These are phyloP conservation scores for Candidula unifasciata DNA, from an alignment of 2,888 invertebrate species.

Conservation along the genomic window DNA sequence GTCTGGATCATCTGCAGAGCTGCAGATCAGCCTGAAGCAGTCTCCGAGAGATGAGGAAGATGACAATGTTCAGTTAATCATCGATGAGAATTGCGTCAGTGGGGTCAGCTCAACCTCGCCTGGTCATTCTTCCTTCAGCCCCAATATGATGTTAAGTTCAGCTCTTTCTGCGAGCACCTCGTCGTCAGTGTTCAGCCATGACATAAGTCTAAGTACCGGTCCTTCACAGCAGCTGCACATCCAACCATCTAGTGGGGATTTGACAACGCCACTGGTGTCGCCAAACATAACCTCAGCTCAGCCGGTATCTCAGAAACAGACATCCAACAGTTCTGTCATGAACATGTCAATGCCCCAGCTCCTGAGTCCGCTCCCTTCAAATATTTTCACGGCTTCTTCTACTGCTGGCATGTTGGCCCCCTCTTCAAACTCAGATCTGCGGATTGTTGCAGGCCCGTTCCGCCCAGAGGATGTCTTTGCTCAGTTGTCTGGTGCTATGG, in stretches of 20 bases:
- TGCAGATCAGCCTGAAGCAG: slow-evolving; percentile 48
- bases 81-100: slow-evolving; percentile 50
- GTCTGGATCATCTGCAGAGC: slow-evolving; percentile 46
- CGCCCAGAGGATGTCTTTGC: slow-evolving; percentile 48
- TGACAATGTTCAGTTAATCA: slow-evolving; percentile 51
- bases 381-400: slow-evolving; percentile 25
- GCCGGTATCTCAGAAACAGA: slow-evolving; percentile 24
- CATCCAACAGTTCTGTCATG: slow-evolving; percentile 17
- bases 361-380: slow-evolving; percentile 26
- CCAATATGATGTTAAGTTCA: slow-evolving; percentile 38
- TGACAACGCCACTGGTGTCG: slow-evolving; percentile 48
- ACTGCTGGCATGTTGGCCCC: slow-evolving; percentile 7
- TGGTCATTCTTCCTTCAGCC: slow-evolving; percentile 48
- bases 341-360: slow-evolving; percentile 21
- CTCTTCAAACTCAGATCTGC: slow-evolving; percentile 32
- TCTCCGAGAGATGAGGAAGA: slow-evolving; percentile 50
- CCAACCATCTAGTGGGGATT: slow-evolving; percentile 37
- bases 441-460: slow-evolving; percentile 33
- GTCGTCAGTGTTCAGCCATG: slow-evolving; percentile 38
- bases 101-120: slow-evolving; percentile 46
- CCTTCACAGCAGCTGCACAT: slow-evolving; percentile 4
- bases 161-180: slow-evolving; percentile 34
- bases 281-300: slow-evolving; percentile 37
- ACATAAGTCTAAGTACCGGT: slow-evolving; percentile 7
- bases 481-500: slow-evolving; percentile 25